Base-by-base conservation (phyloP, 53 echinoderm and acorn worm species). In the Holothuria scabra region DNA sequence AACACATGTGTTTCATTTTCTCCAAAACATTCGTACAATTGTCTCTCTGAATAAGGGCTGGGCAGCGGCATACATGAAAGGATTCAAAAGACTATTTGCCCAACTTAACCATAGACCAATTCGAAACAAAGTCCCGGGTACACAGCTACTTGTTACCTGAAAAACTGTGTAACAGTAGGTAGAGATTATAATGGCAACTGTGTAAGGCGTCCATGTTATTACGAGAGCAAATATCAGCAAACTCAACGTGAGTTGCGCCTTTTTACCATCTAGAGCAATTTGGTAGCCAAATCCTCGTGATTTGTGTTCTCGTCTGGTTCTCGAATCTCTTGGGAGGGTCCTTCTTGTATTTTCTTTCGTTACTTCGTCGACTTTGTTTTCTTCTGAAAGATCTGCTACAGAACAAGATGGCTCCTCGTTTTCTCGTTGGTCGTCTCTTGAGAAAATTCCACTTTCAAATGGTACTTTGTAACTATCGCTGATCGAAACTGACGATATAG, bases 71-170 rank as follows among this genome's bases (percentile, higher is more conserved):
- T 68, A 68, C 68, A 68, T 68, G 33, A 68, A 2, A 33, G 68
- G 68, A 68, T 68, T 68, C 20, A 68, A 33, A n/a, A 68, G 33
- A 20, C 68, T 68, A 20, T 68, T 68, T 12, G 31, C 28, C 68
- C 68, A 68, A 68, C 41, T 68, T 16, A 33, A 1, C 68, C 68
- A 68, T 38, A 68, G 14, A 12, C 20, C 28, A n/a, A 13, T 1
- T 19, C 20, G 28, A 12, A 68, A 31, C 19, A 68, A 12, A 8
- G 37, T 4, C 7, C 34, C 0, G 12, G 68, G 68, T 37, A 31
- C 10, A 33, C 68, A 68, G 37, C 12, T 37, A 14, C 5, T 20
- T 12, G 33, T 16, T 9, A 33, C 41, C 31, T 68, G 33, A 3
- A 68, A 9, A 11, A 37, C 19, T 13, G 38, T 20, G 18, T 14